Evolutionary conservation across 2,888 invertebrate genomes (phyloP), one percentile per base, ranked within the genome.

Genomic region (Ophonus ardosiacus): DNA sequence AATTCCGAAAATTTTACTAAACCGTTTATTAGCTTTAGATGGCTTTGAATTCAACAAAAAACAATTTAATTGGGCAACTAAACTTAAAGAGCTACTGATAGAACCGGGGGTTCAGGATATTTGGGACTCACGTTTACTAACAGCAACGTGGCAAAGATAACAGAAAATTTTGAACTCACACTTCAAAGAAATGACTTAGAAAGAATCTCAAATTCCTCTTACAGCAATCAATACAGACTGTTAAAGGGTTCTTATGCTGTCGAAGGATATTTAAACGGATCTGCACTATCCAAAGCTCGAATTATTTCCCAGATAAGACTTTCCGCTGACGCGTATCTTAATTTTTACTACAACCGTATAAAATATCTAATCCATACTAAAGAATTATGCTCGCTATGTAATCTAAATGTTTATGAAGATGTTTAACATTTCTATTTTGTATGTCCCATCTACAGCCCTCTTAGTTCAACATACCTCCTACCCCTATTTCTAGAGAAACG

Each of bases 121-220:
- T n/a, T 57, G 57, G 57, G 57, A 57, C 3, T 57, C 57, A 6
- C 17, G n/a, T 57, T 57, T 57, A 57, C 57, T 5, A 57, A 57
- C 6, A 57, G 7, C 1, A 92, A 93, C 87, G 91, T 94, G 90
- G 86, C 91, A 13, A 91, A 91, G 86, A 89, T 94, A 43, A 91
- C 92, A 86, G 90, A 92, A 24, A 91, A 90, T 0, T 94, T 94
- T 87, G 90, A 92, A 71, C 88, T 88, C 7, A 91, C 92, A 0
- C 90, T 91, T 71, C 89, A 88, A 24, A 91, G 92, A 82, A 91
- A 91, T 7, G 57, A 57, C 57, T n/a, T 57, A 57, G 57, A 57
- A 57, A 57, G 57, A 57, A 57, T 57, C n/a, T 57, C 13, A 57
- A 57, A 57, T n/a, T 57, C 57, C 57, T 57, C 57, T 5, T 57